phyloP scores from a whole-genome alignment of 2,888 invertebrate species.

The Micoletzkya japonica region DNA sequence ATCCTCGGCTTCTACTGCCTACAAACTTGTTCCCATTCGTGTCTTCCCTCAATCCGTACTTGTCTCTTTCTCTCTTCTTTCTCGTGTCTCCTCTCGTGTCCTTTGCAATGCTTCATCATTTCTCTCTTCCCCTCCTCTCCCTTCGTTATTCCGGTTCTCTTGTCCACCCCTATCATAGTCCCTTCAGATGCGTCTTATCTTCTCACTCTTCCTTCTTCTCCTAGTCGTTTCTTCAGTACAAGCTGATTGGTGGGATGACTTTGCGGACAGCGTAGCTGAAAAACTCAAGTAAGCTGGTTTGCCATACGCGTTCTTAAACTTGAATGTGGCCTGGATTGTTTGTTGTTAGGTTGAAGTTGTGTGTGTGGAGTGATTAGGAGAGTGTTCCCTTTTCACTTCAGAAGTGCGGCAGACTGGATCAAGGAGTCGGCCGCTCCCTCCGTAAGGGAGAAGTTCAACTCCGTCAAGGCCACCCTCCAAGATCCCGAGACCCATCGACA shows the following conservation, averaged over 20 bases:
- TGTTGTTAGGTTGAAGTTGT: too few species aligned
- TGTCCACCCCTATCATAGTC: constrained; percentile 16
- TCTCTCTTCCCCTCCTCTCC: background rate
- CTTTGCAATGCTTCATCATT: background rate
- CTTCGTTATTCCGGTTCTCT: constrained; percentile 5
- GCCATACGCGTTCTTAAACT: too few species aligned
- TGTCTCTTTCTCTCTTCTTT: constrained; percentile 9
- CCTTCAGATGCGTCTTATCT: background rate
- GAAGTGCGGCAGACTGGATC: constrained; percentile 43
- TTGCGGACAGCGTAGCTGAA: constrained; percentile 37
- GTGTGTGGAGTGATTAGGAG: too few species aligned
- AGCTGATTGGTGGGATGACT: constrained; percentile 51
- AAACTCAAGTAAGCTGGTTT: constrained; percentile 24
- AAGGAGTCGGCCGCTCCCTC: constrained; percentile 47
- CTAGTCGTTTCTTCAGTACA: constrained; percentile 26
- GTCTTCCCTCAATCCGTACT: constrained; percentile 12
- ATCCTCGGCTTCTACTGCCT: background rate
- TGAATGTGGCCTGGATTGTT: too few species aligned
- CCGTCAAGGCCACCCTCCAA: constrained; percentile 46
- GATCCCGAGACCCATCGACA: constrained; percentile 49
- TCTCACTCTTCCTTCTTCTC: constrained; percentile 3
- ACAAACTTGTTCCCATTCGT: constrained; percentile 24
- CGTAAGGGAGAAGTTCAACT: constrained; percentile 44
- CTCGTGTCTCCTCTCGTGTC: background rate
- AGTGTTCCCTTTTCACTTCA: too few species aligned